These are phyloP conservation scores for Pocota personata DNA, from an alignment of 2,888 invertebrate genomes.

Conservation along the genomic window DNA sequence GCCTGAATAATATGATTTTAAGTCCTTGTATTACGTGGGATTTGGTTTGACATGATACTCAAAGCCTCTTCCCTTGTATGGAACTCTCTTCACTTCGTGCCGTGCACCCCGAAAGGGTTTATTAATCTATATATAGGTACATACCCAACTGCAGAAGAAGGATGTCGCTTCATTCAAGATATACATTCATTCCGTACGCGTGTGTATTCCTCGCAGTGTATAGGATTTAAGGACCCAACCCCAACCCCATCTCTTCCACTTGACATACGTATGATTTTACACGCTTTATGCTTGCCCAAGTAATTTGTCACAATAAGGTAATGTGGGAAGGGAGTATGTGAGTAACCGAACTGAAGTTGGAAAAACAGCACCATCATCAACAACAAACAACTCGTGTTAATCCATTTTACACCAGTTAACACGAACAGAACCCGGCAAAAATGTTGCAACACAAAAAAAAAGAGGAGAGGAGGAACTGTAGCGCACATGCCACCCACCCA, in stretches of 20 bases:
- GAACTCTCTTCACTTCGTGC: neutral
- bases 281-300: slow-evolving; percentile 66
- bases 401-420: slow-evolving; percentile 70
- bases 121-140: neutral
- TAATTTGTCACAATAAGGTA: slow-evolving; percentile 59
- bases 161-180: slow-evolving; percentile 44
- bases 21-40: slow-evolving; percentile 60
- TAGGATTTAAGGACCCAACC: neutral
- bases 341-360: neutral
- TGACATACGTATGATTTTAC: slow-evolving; percentile 68
- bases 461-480: neutral
- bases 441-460: slow-evolving; percentile 11
- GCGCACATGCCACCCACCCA: slow-evolving; percentile 11
- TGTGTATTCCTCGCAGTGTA: neutral
- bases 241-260: slow-evolving; percentile 30
- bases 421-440: slow-evolving; percentile 52
- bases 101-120: slow-evolving; percentile 18
- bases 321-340: neutral
- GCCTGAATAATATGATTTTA: slow-evolving; percentile 53
- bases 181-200: slow-evolving; percentile 23
- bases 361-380: slow-evolving; percentile 53
- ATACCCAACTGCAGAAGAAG: slow-evolving; percentile 9
- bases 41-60: slow-evolving; percentile 56
- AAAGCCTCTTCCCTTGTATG: slow-evolving; percentile 9
- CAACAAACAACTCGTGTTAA: slow-evolving; percentile 69